phyloP scores from a whole-genome alignment of 2,113 vertebrate genomes.

The Chaetura pelagica region DNA sequence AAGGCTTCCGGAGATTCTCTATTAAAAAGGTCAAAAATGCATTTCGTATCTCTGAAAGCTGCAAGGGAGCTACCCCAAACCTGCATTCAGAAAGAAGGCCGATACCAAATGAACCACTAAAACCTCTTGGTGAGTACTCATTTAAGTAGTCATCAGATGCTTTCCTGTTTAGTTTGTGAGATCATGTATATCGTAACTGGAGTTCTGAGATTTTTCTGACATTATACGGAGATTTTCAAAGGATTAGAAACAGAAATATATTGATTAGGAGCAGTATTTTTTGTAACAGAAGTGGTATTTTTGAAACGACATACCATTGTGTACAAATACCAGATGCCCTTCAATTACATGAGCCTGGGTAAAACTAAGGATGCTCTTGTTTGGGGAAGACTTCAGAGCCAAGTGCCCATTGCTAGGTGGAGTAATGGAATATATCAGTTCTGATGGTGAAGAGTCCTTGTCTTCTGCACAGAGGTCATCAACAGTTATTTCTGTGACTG shows the following conservation, averaged over 20 bases:
- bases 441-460: constrained; percentile 77
- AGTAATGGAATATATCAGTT: constrained; percentile 84
- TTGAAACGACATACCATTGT: constrained; percentile 79
- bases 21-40: rapidly evolving
- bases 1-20: not conserved
- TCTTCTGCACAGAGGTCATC: constrained; percentile 84
- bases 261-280: not conserved
- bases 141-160: not conserved
- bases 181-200: not conserved
- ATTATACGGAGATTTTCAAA: not conserved
- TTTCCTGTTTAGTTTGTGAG: not conserved
- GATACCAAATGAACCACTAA: not conserved
- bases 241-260: not conserved
- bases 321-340: constrained; percentile 86
- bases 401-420: constrained; percentile 88
- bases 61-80: not conserved
- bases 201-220: not conserved
- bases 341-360: constrained; percentile 86
- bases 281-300: not conserved
- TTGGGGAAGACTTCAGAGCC: constrained; percentile 83
- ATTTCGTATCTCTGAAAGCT: not conserved
- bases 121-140: not conserved
- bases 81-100: not conserved
- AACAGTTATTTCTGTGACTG: constrained; percentile 84
- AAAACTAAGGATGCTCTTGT: constrained; percentile 84